These are phyloP conservation scores for Oreotragus oreotragus DNA, from an alignment of 2,113 vertebrate genomes.

Conservation along the genomic window DNA sequence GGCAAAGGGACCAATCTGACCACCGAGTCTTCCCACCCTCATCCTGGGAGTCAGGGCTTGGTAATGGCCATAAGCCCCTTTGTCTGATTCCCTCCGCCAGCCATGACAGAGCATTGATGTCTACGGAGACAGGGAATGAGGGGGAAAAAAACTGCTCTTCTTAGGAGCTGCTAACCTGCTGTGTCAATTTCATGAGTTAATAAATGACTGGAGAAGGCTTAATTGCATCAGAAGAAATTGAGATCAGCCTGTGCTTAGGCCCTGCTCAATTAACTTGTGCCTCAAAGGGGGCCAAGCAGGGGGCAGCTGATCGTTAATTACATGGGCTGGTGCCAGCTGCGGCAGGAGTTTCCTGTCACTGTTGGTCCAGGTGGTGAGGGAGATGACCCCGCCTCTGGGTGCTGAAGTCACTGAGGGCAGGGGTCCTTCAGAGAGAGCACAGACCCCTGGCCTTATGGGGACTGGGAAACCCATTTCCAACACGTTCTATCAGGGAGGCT, in stretches of 20 bases:
- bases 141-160: neutral
- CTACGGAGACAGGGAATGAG: neutral
- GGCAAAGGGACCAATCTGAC: neutral
- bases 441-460: neutral
- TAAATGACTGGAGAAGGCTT: slow-evolving; percentile 14
- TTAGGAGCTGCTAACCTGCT: slow-evolving; percentile 38
- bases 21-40: neutral
- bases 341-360: neutral
- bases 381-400: neutral
- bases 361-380: neutral
- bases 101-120: neutral
- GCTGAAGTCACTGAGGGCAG: neutral
- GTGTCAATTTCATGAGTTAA: slow-evolving; percentile 55
- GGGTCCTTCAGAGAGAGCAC: neutral
- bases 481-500: neutral
- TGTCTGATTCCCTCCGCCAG: neutral
- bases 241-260: slow-evolving; percentile 55
- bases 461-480: neutral
- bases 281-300: slow-evolving; percentile 8
- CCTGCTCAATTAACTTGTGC: slow-evolving; percentile 70
- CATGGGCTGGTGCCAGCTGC: neutral
- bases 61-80: neutral
- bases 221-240: slow-evolving; percentile 65
- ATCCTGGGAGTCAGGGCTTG: neutral
- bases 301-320: slow-evolving; percentile 33